Base-by-base conservation (phyloP, 1,140 invertebrate genomes). In the Hesperophylax magnus region DNA sequence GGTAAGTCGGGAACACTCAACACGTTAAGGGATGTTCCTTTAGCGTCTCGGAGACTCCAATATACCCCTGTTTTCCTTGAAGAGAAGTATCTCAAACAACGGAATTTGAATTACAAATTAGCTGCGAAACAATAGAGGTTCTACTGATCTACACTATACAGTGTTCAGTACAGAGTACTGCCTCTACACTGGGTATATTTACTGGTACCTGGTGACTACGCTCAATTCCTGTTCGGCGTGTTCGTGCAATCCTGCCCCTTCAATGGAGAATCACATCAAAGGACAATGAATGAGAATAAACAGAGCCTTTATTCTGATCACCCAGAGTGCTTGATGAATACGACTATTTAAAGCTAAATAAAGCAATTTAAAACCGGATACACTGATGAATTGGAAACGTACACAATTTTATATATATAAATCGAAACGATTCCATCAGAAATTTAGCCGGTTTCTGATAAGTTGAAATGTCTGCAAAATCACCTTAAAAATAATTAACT, bases 1-100 rank as follows among this genome's bases (percentile, higher is more conserved):
- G 63, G 63, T 56, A 54, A 74, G 18, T 56, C 71, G 67, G 24
- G 60, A 76, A 34, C 60, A 65, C 74, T 69, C 61, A 56, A 76
- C 79, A 77, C 72, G 60, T 74, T 74, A 72, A 69, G 65, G 54
- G 72, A 20, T 75, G 54, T 75, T 75, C 18, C 63, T n/a, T 27
- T 34, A 58, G 53, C 22, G 47, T 54, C 22, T 39, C 72, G 18
- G 63, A 15, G 72, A n/a, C 52, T 56, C 22, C 22, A 27, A 31
- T 61, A 52, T 47, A 72, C 69, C 34, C 31, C 17, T 24, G 52
- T 39, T 77, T 58, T 31, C 58, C 24, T 61, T 47, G 97, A 84
- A 82, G 63, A 71, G 78, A 79, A 65, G 77, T 82, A 61, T 79
- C 77, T 65, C 81, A 78, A 79, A 82, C 77, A 79, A 77, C 71